These are phyloP conservation scores for Gallinago jamesoni DNA, from an alignment of 2,113 vertebrate species.

Conservation along the genomic window DNA sequence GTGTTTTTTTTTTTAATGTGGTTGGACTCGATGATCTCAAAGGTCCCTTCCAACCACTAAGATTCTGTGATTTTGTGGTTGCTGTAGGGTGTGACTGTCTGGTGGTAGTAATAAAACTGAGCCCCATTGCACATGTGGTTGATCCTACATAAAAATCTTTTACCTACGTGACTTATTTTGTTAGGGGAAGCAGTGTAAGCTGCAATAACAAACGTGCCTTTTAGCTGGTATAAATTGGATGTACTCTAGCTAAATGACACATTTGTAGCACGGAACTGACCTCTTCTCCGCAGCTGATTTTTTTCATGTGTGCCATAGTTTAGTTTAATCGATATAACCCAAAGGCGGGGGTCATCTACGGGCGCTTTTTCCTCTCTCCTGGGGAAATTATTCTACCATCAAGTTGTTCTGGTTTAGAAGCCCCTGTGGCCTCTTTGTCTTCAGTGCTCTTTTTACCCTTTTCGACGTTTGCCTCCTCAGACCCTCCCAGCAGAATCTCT, in stretches of 20 bases:
- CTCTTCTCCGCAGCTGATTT: slow-evolving; percentile 28
- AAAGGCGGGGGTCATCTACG: neutral
- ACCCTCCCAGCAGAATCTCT: neutral
- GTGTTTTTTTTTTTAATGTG: too few species aligned
- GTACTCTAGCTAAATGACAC: slow-evolving; percentile 26
- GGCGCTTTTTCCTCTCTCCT: neutral
- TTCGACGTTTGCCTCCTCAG: neutral
- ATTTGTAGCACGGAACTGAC: slow-evolving; percentile 6
- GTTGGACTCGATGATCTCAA: too few species aligned
- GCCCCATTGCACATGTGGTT: neutral
- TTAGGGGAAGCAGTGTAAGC: neutral
- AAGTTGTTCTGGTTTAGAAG: slow-evolving; percentile 1
- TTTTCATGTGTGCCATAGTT: slow-evolving; percentile 9
- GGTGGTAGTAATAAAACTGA: neutral
- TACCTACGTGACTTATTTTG: neutral
- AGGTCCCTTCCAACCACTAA: too few species aligned
- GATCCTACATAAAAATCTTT: slow-evolving; percentile 1
- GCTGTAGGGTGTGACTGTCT: neutral
- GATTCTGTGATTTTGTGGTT: too few species aligned
- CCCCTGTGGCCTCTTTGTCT: neutral
- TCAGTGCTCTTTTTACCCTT: neutral
- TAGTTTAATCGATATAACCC: slow-evolving; percentile 22
- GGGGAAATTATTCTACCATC: slow-evolving; percentile 31
- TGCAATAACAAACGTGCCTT: slow-evolving; percentile 16
- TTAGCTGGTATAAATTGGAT: slow-evolving; percentile 27